Evolutionary conservation across 2,888 invertebrate species (phyloP).

Genomic region (Drosophila percnosoma): DNA sequence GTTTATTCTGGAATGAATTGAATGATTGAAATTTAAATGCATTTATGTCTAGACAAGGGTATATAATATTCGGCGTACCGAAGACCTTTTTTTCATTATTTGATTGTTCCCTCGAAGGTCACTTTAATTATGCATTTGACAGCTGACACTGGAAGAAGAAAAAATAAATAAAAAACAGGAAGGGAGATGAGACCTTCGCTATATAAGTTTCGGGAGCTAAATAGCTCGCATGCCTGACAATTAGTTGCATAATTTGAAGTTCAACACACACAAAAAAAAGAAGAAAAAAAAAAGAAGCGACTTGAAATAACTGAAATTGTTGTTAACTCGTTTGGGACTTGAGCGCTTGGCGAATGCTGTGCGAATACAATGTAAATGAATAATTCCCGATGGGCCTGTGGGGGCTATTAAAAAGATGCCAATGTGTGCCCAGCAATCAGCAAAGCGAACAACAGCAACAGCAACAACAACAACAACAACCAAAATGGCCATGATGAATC

Average conservation of each 20-base stretch:
- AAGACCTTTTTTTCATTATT: not conserved
- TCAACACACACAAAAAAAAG: slow-evolving; percentile 10
- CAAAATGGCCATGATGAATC: slow-evolving; percentile 76
- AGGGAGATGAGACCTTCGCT: slow-evolving; percentile 1
- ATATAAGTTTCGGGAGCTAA: slow-evolving; percentile 52
- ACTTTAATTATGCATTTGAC: slow-evolving; percentile 75
- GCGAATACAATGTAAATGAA: slow-evolving; percentile 73
- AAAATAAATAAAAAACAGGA: not conserved
- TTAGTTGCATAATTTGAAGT: slow-evolving; percentile 75
- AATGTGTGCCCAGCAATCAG: slow-evolving; percentile 70
- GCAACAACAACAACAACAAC: slow-evolving; percentile 25
- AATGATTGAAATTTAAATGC: not conserved
- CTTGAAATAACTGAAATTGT: slow-evolving; percentile 68
- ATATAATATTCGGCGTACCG: not conserved
- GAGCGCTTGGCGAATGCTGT: slow-evolving; percentile 1
- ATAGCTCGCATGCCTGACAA: slow-evolving; percentile 68
- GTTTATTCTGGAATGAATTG: not conserved
- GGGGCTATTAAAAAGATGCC: slow-evolving; percentile 78
- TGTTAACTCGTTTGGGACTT: slow-evolving; percentile 56
- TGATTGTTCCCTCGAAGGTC: slow-evolving; percentile 60
- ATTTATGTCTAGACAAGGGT: not conserved
- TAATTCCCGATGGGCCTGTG: slow-evolving; percentile 75
- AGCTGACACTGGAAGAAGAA: slow-evolving; percentile 52
- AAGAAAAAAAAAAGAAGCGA: slow-evolving; percentile 10
- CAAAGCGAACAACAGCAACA: slow-evolving; percentile 14